A percentile compares a stretch with the other conserved stretches of the same genome.
phyloP scores from a whole-genome alignment of 2,113 vertebrate species.

The Dipodomys stephensi region DNA sequence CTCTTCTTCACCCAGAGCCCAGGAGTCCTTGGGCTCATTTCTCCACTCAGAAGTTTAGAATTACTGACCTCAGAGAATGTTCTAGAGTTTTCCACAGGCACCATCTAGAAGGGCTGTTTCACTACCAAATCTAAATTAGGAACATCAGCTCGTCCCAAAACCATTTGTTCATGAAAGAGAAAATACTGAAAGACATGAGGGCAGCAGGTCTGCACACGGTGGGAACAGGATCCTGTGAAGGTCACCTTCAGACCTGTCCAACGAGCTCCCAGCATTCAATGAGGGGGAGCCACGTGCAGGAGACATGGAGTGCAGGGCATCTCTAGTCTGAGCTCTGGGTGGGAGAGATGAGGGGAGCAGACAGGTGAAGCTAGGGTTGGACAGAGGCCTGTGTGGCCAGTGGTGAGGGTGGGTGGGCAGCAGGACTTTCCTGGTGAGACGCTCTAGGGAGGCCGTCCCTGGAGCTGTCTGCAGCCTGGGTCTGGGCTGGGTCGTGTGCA shows the following conservation, averaged over 20 bases:
- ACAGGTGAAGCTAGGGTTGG: no score
- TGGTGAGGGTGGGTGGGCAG: background rate
- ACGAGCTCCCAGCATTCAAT: background rate
- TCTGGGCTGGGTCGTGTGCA: background rate
- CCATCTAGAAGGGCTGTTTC: no score
- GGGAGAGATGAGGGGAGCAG: no score
- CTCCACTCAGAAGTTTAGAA: background rate
- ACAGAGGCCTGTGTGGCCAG: no score
- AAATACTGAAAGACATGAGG: background rate
- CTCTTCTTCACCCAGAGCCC: background rate
- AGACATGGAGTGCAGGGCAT: background rate
- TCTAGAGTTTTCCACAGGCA: no score
- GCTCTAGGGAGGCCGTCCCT: background rate
- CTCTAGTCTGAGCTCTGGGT: background rate
- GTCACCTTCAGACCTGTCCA: background rate
- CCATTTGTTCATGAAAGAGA: accelerated
- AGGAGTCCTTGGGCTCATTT: background rate
- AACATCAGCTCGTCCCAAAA: background rate
- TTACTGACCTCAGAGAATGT: no score
- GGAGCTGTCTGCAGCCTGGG: background rate
- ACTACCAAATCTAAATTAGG: no score
- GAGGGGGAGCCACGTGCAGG: no score
- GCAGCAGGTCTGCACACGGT: no score
- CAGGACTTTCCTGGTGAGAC: background rate
- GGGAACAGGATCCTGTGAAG: no score